Evolutionary conservation across 2,888 invertebrate genomes (phyloP).

Genomic region (Pycnomerus fuliginosus): DNA sequence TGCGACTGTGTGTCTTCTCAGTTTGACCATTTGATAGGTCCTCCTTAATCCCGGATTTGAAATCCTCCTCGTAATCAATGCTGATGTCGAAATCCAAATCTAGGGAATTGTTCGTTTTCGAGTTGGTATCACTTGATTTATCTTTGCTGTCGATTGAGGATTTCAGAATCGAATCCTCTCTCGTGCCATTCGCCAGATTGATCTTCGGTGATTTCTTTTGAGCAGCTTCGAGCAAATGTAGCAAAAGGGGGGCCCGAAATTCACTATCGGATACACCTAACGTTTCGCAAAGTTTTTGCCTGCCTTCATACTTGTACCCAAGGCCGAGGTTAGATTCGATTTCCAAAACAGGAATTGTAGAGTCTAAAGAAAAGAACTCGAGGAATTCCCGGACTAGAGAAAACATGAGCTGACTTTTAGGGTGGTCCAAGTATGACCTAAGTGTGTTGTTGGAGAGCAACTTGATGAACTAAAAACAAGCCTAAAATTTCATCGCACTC

Average conservation of each 20-base stretch:
- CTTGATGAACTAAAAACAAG: slow-evolving; percentile 48
- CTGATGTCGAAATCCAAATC: slow-evolving; percentile 46
- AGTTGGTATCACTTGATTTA: no score
- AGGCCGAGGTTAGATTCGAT: slow-evolving; percentile 70
- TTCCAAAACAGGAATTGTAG: slow-evolving; percentile 77
- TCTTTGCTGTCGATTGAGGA: slow-evolving; percentile 49
- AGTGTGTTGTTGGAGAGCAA: slow-evolving; percentile 59
- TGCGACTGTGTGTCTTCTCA: no score
- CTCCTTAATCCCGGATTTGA: slow-evolving; percentile 38
- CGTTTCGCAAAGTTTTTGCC: slow-evolving; percentile 46
- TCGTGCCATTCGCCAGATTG: no score
- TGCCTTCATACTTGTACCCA: slow-evolving; percentile 56
- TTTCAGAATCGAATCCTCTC: slow-evolving; percentile 36
- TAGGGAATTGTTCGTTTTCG: slow-evolving; percentile 43
- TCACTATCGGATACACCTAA: slow-evolving; percentile 41
- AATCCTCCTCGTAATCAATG: slow-evolving; percentile 50
- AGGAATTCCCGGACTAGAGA: slow-evolving; percentile 76
- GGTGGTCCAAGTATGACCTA: slow-evolving; percentile 58
- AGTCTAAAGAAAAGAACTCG: slow-evolving; percentile 77
- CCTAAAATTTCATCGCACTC: background rate
- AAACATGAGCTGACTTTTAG: slow-evolving; percentile 62
- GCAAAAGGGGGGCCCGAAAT: slow-evolving; percentile 42
- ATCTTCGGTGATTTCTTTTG: slow-evolving; percentile 37
- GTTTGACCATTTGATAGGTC: no score
- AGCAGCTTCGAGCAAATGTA: slow-evolving; percentile 45